A percentile compares a stretch with the other conserved stretches of the same genome.
Evolutionary conservation across 2,888 invertebrate genomes (phyloP).

Genomic region (Philhelius pedissequus): DNA sequence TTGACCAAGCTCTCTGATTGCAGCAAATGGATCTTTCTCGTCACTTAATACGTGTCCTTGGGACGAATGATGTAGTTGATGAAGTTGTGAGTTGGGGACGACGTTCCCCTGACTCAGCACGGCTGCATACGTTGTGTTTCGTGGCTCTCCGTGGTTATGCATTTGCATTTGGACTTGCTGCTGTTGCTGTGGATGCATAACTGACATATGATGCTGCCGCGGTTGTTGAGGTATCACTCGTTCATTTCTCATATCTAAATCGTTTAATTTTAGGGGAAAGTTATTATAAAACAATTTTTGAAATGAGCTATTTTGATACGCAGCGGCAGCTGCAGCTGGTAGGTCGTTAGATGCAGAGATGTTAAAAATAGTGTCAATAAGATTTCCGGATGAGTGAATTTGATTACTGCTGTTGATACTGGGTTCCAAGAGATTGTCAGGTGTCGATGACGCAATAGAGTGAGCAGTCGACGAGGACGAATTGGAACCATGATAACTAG

Average conservation of each 20-base stretch:
- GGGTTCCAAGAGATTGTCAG: slow-evolving; percentile 72
- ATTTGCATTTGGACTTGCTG: slow-evolving; percentile 58
- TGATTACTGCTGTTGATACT: slow-evolving; percentile 49
- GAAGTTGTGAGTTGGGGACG: slow-evolving; percentile 61
- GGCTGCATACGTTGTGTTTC: slow-evolving; percentile 78
- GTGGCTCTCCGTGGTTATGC: slow-evolving; percentile 65
- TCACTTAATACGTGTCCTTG: slow-evolving; percentile 67
- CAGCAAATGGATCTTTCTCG: slow-evolving; percentile 80
- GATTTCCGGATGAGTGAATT: slow-evolving; percentile 72
- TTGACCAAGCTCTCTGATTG: slow-evolving; percentile 80
- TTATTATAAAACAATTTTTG: slow-evolving; percentile 74
- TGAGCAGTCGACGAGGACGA: slow-evolving; percentile 71
- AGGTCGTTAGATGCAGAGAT: slow-evolving; percentile 70
- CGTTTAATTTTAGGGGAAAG: slow-evolving; percentile 73
- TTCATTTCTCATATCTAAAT: slow-evolving; percentile 73
- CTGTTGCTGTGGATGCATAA: slow-evolving; percentile 69
- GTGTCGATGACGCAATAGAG: slow-evolving; percentile 72
- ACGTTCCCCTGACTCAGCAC: slow-evolving; percentile 77
- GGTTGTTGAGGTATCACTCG: slow-evolving; percentile 59
- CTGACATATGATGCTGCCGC: slow-evolving; percentile 58
- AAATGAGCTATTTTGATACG: slow-evolving; percentile 62
- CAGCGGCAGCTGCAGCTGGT: slow-evolving; percentile 56
- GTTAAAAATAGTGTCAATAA: slow-evolving; percentile 77
- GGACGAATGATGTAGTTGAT: slow-evolving; percentile 60
- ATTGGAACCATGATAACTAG: slow-evolving; percentile 68